A percentile compares a stretch with the other conserved stretches of the same genome.
Evolutionary conservation across 2,113 vertebrate species (phyloP).

Genomic region (Lepisosteus osseus): DNA sequence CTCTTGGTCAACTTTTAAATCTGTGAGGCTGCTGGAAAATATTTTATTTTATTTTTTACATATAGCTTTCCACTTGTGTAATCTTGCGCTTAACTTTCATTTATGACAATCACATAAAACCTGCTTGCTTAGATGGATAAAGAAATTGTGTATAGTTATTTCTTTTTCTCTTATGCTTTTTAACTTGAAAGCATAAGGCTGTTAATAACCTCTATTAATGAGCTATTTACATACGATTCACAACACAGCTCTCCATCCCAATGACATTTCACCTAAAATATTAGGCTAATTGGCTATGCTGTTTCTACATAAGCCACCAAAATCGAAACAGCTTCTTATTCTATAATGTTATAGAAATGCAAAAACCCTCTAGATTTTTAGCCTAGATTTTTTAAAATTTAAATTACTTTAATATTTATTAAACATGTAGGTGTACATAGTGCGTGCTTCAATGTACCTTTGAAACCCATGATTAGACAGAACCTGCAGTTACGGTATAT

Average conservation of each 20-base stretch:
- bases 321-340: not conserved
- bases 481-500: too few species aligned
- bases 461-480: too few species aligned
- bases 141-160: constrained; percentile 52
- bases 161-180: constrained; percentile 12
- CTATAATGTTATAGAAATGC: not conserved
- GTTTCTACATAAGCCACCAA: constrained; percentile 11
- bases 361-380: not conserved
- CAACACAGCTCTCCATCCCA: constrained; percentile 31
- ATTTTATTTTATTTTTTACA: constrained; percentile 38
- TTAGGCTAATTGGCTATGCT: constrained; percentile 6
- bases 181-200: constrained; percentile 24
- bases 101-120: constrained; percentile 60
- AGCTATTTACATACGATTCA: constrained; percentile 43
- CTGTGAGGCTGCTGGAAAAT: constrained; percentile 53
- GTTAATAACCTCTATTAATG: constrained; percentile 43
- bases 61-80: constrained; percentile 57
- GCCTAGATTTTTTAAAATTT: too few species aligned
- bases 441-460: too few species aligned
- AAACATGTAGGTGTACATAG: too few species aligned
- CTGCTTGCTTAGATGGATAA: constrained; percentile 50
- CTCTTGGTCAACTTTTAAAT: constrained; percentile 59
- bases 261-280: constrained; percentile 22
- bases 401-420: too few species aligned
- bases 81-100: constrained; percentile 65